Percentiles rank a stretch among this genome's conserved stretches.
phyloP scores from a whole-genome alignment of 2,888 invertebrate species.

The Acanthosepion pharaonis region DNA sequence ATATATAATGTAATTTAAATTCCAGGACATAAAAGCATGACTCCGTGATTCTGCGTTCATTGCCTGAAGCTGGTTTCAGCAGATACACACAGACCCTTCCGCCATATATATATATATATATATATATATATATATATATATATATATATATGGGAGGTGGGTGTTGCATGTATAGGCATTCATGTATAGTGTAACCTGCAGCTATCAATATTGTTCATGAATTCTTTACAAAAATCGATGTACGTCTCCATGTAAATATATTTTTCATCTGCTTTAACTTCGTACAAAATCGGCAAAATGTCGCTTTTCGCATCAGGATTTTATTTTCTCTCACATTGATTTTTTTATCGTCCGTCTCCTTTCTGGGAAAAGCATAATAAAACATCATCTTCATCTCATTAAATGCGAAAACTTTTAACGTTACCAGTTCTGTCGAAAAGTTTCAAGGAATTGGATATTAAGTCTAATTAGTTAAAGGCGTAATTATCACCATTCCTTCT shows the following conservation, averaged over 20 bases:
- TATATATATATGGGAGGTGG: neutral
- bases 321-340: too few species aligned
- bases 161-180: neutral
- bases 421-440: too few species aligned
- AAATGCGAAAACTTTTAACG: too few species aligned
- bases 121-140: neutral
- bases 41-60: neutral
- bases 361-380: too few species aligned
- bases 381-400: too few species aligned
- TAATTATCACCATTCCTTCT: too few species aligned
- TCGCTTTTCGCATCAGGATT: too few species aligned
- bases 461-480: too few species aligned
- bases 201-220: neutral
- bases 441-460: too few species aligned
- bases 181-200: neutral
- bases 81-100: neutral
- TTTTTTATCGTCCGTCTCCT: too few species aligned
- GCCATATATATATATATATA: neutral
- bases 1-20: neutral
- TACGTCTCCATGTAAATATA: neutral
- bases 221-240: neutral
- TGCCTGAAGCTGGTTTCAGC: neutral
- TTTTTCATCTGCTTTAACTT: neutral
- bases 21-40: neutral
- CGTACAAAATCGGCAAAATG: too few species aligned